Base-by-base conservation (phyloP, 1,140 invertebrate genomes). In the Bombus confusus region DNA sequence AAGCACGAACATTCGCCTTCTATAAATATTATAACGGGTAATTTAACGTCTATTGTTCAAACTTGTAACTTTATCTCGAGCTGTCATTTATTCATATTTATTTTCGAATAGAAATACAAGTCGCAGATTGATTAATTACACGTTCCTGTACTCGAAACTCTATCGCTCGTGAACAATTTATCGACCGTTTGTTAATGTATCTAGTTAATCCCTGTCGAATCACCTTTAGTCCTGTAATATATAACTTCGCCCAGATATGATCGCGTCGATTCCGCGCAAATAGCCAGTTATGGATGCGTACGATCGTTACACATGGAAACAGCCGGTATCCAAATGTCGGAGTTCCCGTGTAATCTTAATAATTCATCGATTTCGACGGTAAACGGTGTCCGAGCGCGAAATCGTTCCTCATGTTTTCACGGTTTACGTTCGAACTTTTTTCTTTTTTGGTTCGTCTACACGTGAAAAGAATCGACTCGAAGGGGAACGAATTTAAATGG, bases 401-500 rank as follows among this genome's bases (percentile, higher is more conserved):
- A 85, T 80, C 68, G 68, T 57, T 59, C 37, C 73, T 73, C 25
- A 28, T 18, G 28, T 69, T 80, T 59, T 25, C 34, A 6, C 28
- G 25, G 41, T 57, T 18, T 15, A 10, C 52, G 76, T 79, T 80
- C 47, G 37, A 72, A 25, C 31, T 62, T 84, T 34, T 39, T 37
- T 31, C 2, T 59, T 28, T 59, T 28, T 59, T 59, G 9, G 10
- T 62, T 28, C 28, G 12, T n/a, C 12, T 5, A n/a, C 12, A 10
- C 1, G 18, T 5, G 13, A 47, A 69, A 83, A 78, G 64, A 59
- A 78, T 83, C 59, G 28, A 3, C 62, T 76, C 9, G 3, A 83
- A 83, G 68, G 34, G 34, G 72, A n/a, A 75, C 43, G 34, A 62
- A 41, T 47, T 83, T 83, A 76, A 83, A 83, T 57, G 80, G 62